phyloP scores from a whole-genome alignment of 2,797 vertebrate species.

The Pyrocephalus nanus region DNA sequence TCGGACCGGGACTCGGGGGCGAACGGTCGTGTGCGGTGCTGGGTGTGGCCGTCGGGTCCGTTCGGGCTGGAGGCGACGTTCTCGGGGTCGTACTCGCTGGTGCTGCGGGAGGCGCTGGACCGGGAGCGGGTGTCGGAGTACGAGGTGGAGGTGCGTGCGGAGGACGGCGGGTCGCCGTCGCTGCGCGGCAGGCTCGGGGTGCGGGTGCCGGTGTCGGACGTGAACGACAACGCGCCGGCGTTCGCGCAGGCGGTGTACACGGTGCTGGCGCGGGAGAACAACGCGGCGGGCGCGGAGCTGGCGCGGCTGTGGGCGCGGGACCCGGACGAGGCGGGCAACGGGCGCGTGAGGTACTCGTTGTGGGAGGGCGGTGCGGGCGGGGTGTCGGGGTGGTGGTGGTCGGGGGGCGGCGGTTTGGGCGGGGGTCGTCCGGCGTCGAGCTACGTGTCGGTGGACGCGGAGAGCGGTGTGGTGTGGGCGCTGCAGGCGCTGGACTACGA shows the following conservation, averaged over 20 bases:
- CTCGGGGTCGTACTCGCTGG: conserved; percentile 73
- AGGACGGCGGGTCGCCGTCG: conserved; percentile 12
- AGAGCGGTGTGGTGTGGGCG: not conserved
- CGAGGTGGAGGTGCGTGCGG: conserved; percentile 24
- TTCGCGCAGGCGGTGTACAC: conserved; percentile 69
- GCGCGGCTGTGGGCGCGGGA: conserved; percentile 49
- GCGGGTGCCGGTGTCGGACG: conserved; percentile 85
- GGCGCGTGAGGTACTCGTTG: not conserved
- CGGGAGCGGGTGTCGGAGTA: conserved; percentile 66
- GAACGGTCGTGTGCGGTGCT: conserved; percentile 65
- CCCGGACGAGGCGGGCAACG: conserved; percentile 62
- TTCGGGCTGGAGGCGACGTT: conserved; percentile 70
- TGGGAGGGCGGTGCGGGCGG: not conserved
- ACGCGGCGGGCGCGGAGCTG: conserved; percentile 59
- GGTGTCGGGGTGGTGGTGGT: not conserved
- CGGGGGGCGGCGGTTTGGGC: too few species aligned
- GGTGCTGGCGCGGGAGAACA: conserved; percentile 61
- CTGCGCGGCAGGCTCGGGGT: conserved; percentile 78
- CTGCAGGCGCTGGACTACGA: not conserved
- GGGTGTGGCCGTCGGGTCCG: not conserved
- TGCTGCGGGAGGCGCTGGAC: conserved; percentile 70
- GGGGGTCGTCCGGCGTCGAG: not conserved
- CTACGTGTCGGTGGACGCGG: not conserved
- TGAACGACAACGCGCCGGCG: conserved; percentile 86
- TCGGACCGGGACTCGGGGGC: conserved; percentile 75